Evolutionary conservation across 2,888 invertebrate species (phyloP).

Genomic region (Pecten maximus): DNA sequence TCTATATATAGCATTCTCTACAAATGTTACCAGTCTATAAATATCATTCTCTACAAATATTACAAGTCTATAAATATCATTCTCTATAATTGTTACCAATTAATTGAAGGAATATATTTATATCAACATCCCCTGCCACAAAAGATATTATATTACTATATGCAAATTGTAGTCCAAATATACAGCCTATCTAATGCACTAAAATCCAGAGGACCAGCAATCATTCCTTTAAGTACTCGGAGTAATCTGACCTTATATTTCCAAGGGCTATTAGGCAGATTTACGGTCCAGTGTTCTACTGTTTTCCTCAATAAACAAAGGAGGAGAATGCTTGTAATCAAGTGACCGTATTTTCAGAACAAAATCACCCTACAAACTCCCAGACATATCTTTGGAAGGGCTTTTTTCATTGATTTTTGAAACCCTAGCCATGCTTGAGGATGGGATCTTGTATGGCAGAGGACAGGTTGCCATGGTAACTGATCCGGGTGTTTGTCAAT

Average conservation of each 20-base stretch:
- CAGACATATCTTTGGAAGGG: neutral
- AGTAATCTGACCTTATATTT: neutral
- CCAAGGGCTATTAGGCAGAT: neutral
- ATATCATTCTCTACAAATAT: too few species aligned
- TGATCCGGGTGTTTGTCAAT: constrained; percentile 33
- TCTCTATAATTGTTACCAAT: too few species aligned
- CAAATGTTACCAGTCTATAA: too few species aligned
- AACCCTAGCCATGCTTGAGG: neutral
- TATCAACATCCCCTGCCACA: too few species aligned
- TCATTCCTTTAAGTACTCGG: neutral
- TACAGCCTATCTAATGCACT: neutral
- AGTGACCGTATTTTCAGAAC: neutral
- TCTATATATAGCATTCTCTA: too few species aligned
- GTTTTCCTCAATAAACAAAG: neutral
- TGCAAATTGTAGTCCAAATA: neutral
- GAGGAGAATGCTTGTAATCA: neutral
- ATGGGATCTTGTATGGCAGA: neutral
- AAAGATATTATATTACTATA: too few species aligned
- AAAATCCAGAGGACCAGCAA: neutral
- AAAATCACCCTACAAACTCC: neutral
- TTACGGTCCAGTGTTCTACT: neutral
- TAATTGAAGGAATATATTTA: too few species aligned
- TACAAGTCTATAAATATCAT: too few species aligned
- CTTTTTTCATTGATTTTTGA: constrained; percentile 28
- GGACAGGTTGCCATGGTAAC: neutral